Evolutionary conservation across 2,113 vertebrate species (phyloP).

Genomic region (Brevimyrus niger): DNA sequence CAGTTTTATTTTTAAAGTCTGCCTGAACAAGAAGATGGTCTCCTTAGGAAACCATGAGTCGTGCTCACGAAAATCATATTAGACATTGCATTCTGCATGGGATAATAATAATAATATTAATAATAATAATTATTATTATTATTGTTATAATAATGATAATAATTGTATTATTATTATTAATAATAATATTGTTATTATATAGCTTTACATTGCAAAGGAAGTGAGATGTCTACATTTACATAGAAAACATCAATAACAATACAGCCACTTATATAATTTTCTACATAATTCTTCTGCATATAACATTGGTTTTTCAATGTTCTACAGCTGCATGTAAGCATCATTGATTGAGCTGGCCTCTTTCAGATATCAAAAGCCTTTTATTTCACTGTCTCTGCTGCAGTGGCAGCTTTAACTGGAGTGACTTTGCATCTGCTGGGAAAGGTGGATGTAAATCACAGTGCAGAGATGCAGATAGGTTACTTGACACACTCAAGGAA

Average conservation of each 20-base stretch:
- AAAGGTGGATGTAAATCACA: conserved; percentile 18
- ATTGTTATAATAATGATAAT: not conserved
- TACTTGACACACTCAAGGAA: conserved; percentile 21
- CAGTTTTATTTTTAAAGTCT: conserved; percentile 17
- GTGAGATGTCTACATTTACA: not conserved
- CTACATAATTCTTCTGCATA: not conserved
- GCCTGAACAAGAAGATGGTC: not conserved
- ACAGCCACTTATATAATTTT: not conserved
- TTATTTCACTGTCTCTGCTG: not conserved
- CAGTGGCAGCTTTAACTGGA: not conserved
- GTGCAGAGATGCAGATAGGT: conserved; percentile 16
- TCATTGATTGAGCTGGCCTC: not conserved
- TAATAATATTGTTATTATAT: too few relatives aligned
- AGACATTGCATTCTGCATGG: not conserved
- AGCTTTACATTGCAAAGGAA: not conserved
- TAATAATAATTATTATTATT: not conserved
- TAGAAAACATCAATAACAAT: not conserved
- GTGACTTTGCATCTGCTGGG: not conserved
- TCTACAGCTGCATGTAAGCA: not conserved
- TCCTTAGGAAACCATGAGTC: not conserved
- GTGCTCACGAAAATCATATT: not conserved
- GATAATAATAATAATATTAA: not conserved
- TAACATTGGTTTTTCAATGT: not conserved
- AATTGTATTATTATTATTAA: not conserved
- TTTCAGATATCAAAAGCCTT: not conserved